Percentiles rank a stretch among this genome's conserved stretches.
These are phyloP conservation scores for Orycteropus afer DNA, from an alignment of 2,113 vertebrate species.

Conservation along the genomic window DNA sequence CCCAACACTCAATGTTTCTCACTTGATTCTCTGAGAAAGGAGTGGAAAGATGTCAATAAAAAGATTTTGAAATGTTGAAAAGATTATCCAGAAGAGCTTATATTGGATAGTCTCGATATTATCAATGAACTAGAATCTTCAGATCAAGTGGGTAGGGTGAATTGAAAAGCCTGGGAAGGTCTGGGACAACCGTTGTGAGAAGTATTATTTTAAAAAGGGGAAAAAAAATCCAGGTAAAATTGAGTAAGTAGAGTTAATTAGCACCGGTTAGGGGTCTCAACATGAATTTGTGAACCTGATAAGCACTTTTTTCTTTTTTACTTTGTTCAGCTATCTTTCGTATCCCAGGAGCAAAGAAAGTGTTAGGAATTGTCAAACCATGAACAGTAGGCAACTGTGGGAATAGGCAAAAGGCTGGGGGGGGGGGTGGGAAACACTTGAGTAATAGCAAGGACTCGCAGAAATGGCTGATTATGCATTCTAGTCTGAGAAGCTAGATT, in stretches of 20 bases:
- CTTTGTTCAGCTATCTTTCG: neutral
- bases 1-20: neutral
- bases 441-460: neutral
- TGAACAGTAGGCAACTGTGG: neutral
- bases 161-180: neutral
- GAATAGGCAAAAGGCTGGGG: neutral
- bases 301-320: neutral
- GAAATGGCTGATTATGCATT: neutral
- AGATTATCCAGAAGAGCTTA: neutral
- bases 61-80: neutral
- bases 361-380: neutral
- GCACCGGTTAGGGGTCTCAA: neutral
- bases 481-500: neutral
- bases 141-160: neutral
- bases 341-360: neutral
- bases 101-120: neutral
- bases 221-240: neutral
- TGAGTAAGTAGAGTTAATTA: neutral
- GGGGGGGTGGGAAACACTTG: neutral
- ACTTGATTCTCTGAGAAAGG: neutral
- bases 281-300: neutral
- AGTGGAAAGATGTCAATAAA: neutral
- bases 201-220: neutral
- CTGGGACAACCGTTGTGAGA: neutral
- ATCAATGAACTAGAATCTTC: neutral